phyloP scores from a whole-genome alignment of 1,140 invertebrate genomes.

The Sweltsa coloradensis region DNA sequence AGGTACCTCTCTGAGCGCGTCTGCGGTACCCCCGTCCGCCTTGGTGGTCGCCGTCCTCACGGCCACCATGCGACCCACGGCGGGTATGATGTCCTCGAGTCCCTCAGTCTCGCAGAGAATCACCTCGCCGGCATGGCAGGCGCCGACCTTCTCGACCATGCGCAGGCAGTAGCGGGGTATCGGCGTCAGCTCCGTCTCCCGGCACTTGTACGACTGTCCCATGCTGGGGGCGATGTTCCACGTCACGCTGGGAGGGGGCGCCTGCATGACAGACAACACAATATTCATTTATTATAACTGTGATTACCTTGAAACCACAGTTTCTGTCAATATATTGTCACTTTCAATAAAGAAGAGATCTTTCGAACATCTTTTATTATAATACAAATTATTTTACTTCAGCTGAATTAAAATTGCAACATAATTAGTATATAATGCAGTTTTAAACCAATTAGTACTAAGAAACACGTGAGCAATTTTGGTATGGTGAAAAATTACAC shows the following conservation, averaged over 20 bases:
- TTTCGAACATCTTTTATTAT: too few species aligned
- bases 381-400: too few species aligned
- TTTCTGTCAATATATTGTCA: too few species aligned
- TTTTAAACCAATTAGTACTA: too few species aligned
- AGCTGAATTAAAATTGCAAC: too few species aligned
- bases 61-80: slow-evolving; percentile 34
- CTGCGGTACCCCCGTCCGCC: background rate
- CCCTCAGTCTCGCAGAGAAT: slow-evolving; percentile 40
- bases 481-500: too few species aligned
- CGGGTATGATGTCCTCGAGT: slow-evolving; percentile 32
- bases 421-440: too few species aligned
- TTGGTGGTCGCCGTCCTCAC: slow-evolving; percentile 26
- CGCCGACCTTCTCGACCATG: slow-evolving; percentile 56
- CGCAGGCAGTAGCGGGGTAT: slow-evolving; percentile 53
- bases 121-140: slow-evolving; percentile 58
- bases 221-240: slow-evolving; percentile 51
- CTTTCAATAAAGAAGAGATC: too few species aligned
- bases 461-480: too few species aligned
- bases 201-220: slow-evolving; percentile 44
- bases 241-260: slow-evolving; percentile 38
- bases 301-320: too few species aligned
- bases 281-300: too few species aligned
- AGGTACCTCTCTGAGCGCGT: background rate
- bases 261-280: too few species aligned
- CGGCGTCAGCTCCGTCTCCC: slow-evolving; percentile 42